Base-by-base conservation (phyloP, 2,797 vertebrate species). In the Cuniculus paca region DNA sequence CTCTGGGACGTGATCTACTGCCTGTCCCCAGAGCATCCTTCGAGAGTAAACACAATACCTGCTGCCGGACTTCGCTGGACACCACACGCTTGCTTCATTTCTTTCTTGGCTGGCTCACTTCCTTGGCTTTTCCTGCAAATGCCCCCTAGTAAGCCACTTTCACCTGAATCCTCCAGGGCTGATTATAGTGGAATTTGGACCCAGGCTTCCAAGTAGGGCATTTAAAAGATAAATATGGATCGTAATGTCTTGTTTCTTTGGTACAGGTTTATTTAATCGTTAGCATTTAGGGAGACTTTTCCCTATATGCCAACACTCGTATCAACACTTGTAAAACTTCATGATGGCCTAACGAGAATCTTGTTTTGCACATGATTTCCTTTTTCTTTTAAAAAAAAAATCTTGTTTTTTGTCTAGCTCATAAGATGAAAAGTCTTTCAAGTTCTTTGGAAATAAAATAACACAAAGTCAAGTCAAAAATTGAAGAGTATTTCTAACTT, bases 401-500 rank as follows among this genome's bases (percentile, higher is more conserved):
- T 17, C 36, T 90, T 93, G 24, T 93, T 95, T 91, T 90, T 92
- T 74, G 84, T 92, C 52, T 61, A 94, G 19, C 39, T 88, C n/a
- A 60, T 83, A 97, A 98, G 97, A 98, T 95, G 94, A 92, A 96
- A 96, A 98, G 96, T 97, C 96, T 93, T 98, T 98, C 97, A 98
- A 95, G 22, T 75, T 95, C 48, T 96, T 94, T 92, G 34, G 89
- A 96, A 95, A 97, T 93, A 97, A 95, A 95, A 93, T 92, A 95
- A 96, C 81, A 94, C 61, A 86, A 84, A 96, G 95, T 75, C 87
- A 60, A 95, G 81, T 77, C 94, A 90, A 89, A 75, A 95, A 96
- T 92, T 95, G 94, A 97, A 91, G 58, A 54, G 31, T 91, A 95
- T 95, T 95, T 92, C 80, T 85, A 96, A 94, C 65, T 97, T 86